Base-by-base conservation (phyloP, 2,888 invertebrate species). In the Eupithecia exiguata region DNA sequence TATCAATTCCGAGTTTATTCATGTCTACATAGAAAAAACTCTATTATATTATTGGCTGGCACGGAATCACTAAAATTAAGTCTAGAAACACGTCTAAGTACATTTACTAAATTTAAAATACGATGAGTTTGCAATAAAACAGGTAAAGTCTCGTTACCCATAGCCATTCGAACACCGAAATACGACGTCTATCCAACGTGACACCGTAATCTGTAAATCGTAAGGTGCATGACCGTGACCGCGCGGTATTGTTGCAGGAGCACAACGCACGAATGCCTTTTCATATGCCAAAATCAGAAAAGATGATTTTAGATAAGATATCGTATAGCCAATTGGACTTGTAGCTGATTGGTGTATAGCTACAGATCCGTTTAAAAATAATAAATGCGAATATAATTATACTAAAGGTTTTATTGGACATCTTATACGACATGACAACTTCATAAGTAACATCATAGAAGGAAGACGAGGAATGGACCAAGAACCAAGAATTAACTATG, bases 191-290 rank as follows among this genome's bases (percentile, higher is more conserved):
- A 83, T 87, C 81, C 83, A 85, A 86, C 91, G 90, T 91, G 90
- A 90, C 90, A 85, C 86, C 82, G 88, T 88, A 89, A 89, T 89
- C 87, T 87, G 84, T 84, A 86, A 88, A 89, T 91, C 86, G 88
- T 85, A 84, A 88, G 88, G 90, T 89, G 88, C 88, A 88, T 90
- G 91, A 91, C 91, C 91, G 90, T 89, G 88, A 88, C 82, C 83
- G 86, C 86, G 86, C 84, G 87, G 84, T 83, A 85, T 87, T 87
- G 84, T 84, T 84, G 85, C 84, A 84, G 83, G 85, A 84, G 80
- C 83, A 89, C 81, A 84, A 87, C 87, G 88, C 89, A 87, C 87
- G 88, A 88, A 85, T 82, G 83, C 83, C 83, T 86, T 84, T 84
- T 85, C 83, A 83, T 86, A 87, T 83, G 82, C 79, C 80, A 82